These are phyloP conservation scores for Pomacea canaliculata DNA, from an alignment of 2,888 invertebrate species.

Conservation along the genomic window DNA sequence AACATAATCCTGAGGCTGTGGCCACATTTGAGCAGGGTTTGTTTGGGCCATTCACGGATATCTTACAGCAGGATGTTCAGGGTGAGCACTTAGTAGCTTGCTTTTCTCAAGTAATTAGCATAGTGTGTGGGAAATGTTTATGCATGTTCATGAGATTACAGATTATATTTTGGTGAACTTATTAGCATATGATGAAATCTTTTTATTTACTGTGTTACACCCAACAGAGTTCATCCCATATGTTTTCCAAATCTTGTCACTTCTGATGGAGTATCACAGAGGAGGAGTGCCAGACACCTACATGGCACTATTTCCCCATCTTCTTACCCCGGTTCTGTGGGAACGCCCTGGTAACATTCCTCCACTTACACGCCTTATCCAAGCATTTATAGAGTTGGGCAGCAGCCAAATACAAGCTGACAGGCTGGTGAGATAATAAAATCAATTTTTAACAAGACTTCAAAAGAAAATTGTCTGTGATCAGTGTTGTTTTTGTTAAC, in stretches of 20 bases:
- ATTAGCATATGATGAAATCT: too few species aligned
- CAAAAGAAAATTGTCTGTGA: background rate
- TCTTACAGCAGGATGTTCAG: slow-evolving; percentile 93
- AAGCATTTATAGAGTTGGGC: slow-evolving; percentile 85
- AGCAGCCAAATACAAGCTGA: slow-evolving; percentile 76
- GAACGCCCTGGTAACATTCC: slow-evolving; percentile 93
- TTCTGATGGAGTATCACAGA: slow-evolving; percentile 80
- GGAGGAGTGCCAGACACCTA: slow-evolving; percentile 80
- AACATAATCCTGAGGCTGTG: slow-evolving; percentile 83
- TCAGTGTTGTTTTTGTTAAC: too few species aligned
- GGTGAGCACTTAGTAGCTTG: slow-evolving; percentile 72
- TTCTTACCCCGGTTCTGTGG: slow-evolving; percentile 92
- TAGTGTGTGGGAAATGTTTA: too few species aligned
- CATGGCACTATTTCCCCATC: slow-evolving; percentile 88
- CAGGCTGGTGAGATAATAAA: slow-evolving; percentile 48
- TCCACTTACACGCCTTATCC: slow-evolving; percentile 90
- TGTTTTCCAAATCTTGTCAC: slow-evolving; percentile 95
- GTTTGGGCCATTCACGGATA: slow-evolving; percentile 95
- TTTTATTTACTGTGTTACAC: background rate
- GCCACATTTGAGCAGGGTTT: slow-evolving; percentile 90
- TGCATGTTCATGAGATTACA: too few species aligned
- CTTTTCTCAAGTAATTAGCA: too few species aligned
- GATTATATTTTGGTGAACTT: too few species aligned
- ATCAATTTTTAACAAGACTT: background rate
- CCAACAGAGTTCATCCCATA: slow-evolving; percentile 94